Evolutionary conservation across 2,113 vertebrate species (phyloP).

Genomic region (Platycercus adscitus): DNA sequence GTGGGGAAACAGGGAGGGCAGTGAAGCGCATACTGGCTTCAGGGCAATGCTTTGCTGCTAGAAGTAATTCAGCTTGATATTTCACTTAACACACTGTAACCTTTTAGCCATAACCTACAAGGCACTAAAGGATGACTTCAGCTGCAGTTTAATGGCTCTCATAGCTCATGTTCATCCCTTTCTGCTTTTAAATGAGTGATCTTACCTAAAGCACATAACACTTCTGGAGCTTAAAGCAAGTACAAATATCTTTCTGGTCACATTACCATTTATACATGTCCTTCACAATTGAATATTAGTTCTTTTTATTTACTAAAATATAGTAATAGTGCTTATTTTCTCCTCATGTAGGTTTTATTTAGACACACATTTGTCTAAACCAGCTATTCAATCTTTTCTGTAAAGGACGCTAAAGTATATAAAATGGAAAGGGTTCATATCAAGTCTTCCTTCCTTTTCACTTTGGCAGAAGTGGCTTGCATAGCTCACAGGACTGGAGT

Average conservation of each 20-base stretch:
- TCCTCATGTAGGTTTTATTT: neutral
- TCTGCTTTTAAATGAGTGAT: neutral
- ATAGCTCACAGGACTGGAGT: neutral
- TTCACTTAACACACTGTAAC: neutral
- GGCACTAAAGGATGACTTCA: neutral
- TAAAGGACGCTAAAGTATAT: neutral
- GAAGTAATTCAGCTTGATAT: slow-evolving; percentile 33
- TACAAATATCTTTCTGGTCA: neutral
- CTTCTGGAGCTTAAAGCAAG: neutral
- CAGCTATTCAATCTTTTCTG: neutral
- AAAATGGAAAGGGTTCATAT: neutral
- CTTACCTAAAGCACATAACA: neutral
- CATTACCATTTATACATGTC: neutral
- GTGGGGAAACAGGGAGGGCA: slow-evolving; percentile 9
- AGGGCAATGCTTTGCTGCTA: neutral
- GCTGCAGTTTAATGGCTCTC: neutral
- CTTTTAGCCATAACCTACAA: neutral
- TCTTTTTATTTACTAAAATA: neutral
- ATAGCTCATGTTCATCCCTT: neutral
- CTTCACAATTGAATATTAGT: neutral
- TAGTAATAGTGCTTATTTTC: neutral
- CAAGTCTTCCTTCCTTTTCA: neutral
- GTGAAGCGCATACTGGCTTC: neutral
- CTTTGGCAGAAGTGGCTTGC: neutral
- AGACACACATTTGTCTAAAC: neutral